Evolutionary conservation across 2,797 vertebrate species (phyloP).

Genomic region (Tapera naevia): DNA sequence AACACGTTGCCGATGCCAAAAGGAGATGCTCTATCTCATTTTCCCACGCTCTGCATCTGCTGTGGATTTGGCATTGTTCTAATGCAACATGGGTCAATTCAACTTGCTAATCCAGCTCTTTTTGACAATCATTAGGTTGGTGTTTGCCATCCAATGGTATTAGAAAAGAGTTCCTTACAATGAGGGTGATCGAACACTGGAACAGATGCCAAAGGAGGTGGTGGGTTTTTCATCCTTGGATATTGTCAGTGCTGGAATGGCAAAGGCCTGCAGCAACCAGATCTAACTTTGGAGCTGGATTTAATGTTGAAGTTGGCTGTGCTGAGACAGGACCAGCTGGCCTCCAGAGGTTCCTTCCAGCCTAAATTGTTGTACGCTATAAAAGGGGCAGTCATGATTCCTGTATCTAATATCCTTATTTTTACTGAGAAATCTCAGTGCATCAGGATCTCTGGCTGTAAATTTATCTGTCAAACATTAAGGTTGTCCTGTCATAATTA

Average conservation of each 20-base stretch:
- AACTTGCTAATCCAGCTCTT: background rate
- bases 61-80: background rate
- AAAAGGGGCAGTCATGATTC: background rate
- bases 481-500: background rate
- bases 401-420: background rate
- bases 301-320: background rate
- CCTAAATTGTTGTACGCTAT: background rate
- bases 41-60: background rate
- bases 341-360: background rate
- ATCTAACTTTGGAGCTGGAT: background rate
- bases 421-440: background rate
- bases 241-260: background rate
- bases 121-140: background rate
- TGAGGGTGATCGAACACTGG: background rate
- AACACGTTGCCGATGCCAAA: background rate
- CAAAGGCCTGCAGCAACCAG: background rate
- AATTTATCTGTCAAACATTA: background rate
- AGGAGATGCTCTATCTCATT: background rate
- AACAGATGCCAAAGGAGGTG: background rate
- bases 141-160: background rate
- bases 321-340: background rate
- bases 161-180: background rate
- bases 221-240: background rate
- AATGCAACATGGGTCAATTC: background rate
- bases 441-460: background rate